Evolutionary conservation across 1,140 invertebrate genomes (phyloP).

Genomic region (Drosophila kurseongensis): DNA sequence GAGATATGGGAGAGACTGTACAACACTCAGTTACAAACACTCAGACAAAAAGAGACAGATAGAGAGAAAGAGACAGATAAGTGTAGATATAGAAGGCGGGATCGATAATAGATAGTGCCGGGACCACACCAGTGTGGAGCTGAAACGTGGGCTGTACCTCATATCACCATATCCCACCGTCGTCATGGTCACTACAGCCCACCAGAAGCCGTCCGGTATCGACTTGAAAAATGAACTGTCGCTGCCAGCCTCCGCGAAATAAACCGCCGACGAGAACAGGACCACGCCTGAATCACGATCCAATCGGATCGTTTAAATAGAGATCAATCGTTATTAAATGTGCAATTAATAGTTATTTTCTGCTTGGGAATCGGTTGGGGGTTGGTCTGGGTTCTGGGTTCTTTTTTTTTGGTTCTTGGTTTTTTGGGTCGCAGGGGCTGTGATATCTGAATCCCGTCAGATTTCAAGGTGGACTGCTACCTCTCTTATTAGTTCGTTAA

Average conservation of each 20-base stretch:
- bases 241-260: slow-evolving; percentile 99
- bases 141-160: slow-evolving; percentile 89
- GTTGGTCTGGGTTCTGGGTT: not conserved
- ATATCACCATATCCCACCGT: slow-evolving; percentile 99
- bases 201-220: slow-evolving; percentile 99
- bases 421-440: slow-evolving; percentile 18
- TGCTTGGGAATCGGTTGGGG: slow-evolving; percentile 53
- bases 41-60: slow-evolving; percentile 16
- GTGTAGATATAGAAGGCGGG: slow-evolving; percentile 25
- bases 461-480: slow-evolving; percentile 17
- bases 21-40: slow-evolving; percentile 43
- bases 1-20: slow-evolving; percentile 28
- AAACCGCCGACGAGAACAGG: slow-evolving; percentile 99
- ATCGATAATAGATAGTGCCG: slow-evolving; percentile 37
- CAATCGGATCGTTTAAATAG: slow-evolving; percentile 67
- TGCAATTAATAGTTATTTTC: slow-evolving; percentile 42
- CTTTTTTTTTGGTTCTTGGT: not conserved
- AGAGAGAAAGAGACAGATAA: slow-evolving; percentile 22
- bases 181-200: slow-evolving; percentile 99
- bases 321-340: slow-evolving; percentile 50
- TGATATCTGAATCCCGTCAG: slow-evolving; percentile 19
- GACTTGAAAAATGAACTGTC: slow-evolving; percentile 99
- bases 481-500: slow-evolving; percentile 39
- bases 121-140: slow-evolving; percentile 34
- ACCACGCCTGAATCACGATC: slow-evolving; percentile 93